Evolutionary conservation across 2,797 vertebrate genomes (phyloP).

Genomic region (Danio tinwini): DNA sequence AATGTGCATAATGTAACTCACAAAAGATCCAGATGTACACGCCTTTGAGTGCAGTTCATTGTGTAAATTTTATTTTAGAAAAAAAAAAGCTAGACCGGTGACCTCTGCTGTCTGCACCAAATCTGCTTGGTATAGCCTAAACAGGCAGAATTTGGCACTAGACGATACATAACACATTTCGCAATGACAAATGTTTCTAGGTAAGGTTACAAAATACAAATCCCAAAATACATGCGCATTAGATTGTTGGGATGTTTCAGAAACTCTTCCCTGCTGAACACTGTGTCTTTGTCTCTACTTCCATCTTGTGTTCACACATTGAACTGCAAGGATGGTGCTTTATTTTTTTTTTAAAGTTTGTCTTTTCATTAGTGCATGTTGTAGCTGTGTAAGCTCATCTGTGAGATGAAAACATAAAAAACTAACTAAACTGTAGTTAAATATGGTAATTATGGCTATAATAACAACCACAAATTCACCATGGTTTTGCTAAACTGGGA

Average conservation of each 20-base stretch:
- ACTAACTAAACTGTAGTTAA: too few species aligned
- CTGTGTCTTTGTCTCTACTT: slow-evolving; percentile 14
- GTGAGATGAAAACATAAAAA: too few species aligned
- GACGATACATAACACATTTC: not conserved
- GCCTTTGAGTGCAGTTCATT: too few species aligned
- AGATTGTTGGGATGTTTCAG: too few species aligned
- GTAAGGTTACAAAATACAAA: not conserved
- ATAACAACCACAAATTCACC: too few species aligned
- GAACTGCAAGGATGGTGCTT: not conserved
- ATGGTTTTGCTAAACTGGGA: too few species aligned
- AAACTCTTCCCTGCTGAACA: not conserved
- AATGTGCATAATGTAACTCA: not conserved
- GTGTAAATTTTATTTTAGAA: too few species aligned
- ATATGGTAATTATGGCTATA: too few species aligned
- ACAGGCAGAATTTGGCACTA: not conserved
- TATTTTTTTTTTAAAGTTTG: not conserved
- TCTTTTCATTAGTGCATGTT: not conserved
- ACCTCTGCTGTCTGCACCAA: not conserved
- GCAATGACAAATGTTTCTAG: not conserved
- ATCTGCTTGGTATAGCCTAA: not conserved
- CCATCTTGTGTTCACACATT: slow-evolving; percentile 25
- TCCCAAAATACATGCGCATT: not conserved
- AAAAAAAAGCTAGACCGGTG: not conserved
- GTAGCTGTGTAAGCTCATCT: too few species aligned
- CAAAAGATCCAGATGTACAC: not conserved